These are phyloP conservation scores for Diabrotica balteata DNA, from an alignment of 2,888 invertebrate species.

Conservation along the genomic window DNA sequence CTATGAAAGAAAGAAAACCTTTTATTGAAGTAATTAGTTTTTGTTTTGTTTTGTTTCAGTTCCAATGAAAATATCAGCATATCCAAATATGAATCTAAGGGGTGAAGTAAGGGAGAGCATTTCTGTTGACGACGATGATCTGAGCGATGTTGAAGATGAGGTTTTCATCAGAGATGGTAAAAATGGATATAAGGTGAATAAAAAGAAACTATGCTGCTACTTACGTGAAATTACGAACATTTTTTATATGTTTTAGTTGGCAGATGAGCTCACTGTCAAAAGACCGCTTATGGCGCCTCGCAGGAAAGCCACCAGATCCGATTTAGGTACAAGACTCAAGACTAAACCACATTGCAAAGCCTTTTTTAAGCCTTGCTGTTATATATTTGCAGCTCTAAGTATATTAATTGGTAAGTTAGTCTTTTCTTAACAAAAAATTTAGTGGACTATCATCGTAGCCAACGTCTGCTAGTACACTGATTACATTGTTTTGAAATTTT, in stretches of 20 bases:
- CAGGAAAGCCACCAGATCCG: slow-evolving; percentile 64
- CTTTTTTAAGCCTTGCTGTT: slow-evolving; percentile 72
- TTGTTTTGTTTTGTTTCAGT: slow-evolving; percentile 9
- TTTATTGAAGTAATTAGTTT: too few relatives aligned
- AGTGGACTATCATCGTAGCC: too few relatives aligned
- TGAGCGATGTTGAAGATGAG: slow-evolving; percentile 80
- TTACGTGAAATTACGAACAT: too few relatives aligned
- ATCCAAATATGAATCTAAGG: slow-evolving; percentile 67
- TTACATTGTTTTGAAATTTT: too few relatives aligned
- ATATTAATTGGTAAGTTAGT: slow-evolving; percentile 62
- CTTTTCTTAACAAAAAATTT: too few relatives aligned
- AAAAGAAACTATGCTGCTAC: too few relatives aligned
- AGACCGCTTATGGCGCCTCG: slow-evolving; percentile 78
- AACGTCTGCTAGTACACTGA: too few relatives aligned
- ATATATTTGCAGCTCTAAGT: slow-evolving; percentile 68
- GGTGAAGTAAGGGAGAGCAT: slow-evolving; percentile 71
- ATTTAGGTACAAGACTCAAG: slow-evolving; percentile 63
- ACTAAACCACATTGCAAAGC: slow-evolving; percentile 65
- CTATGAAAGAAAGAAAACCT: too few relatives aligned
- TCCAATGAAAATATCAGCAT: slow-evolving; percentile 62
- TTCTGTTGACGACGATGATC: slow-evolving; percentile 72
- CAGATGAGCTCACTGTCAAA: slow-evolving; percentile 74
- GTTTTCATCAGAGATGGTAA: slow-evolving; percentile 78
- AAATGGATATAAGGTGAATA: slow-evolving; percentile 66
- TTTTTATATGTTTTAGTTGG: slow-evolving; percentile 59